Percentiles rank a stretch among this genome's conserved stretches.
These are phyloP conservation scores for Pangasius larnaudii DNA, from an alignment of 2,797 vertebrate species.

Conservation along the genomic window DNA sequence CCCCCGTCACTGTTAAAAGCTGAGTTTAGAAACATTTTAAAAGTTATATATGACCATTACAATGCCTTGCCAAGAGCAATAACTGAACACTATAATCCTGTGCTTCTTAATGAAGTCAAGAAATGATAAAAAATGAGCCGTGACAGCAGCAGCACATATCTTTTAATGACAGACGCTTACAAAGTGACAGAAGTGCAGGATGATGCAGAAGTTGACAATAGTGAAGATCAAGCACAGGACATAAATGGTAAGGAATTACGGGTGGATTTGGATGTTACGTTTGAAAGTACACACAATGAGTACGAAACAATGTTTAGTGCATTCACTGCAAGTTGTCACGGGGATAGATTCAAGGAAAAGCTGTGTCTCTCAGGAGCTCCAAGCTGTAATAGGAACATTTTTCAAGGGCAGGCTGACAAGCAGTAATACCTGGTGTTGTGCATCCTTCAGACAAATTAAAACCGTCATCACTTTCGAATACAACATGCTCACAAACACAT, in stretches of 20 bases:
- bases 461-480: not conserved
- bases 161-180: not conserved
- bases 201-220: not conserved
- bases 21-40: not conserved
- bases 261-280: not conserved
- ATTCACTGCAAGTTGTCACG: not conserved
- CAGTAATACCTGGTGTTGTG: not conserved
- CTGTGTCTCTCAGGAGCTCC: not conserved
- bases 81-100: not conserved
- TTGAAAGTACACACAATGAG: not conserved
- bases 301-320: not conserved
- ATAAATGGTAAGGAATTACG: not conserved
- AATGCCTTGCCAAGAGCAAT: not conserved
- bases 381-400: not conserved
- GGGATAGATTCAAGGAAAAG: not conserved
- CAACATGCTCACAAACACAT: not conserved
- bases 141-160: constrained; percentile 1
- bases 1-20: not conserved
- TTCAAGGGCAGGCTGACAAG: not conserved
- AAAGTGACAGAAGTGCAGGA: not conserved
- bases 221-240: not conserved
- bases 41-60: not conserved
- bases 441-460: constrained; percentile 6
- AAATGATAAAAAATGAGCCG: not conserved
- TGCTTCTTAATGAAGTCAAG: not conserved